Evolutionary conservation across 1,140 invertebrate species (phyloP), one percentile per base, ranked within the genome.

Genomic region (Argopecten irradians): DNA sequence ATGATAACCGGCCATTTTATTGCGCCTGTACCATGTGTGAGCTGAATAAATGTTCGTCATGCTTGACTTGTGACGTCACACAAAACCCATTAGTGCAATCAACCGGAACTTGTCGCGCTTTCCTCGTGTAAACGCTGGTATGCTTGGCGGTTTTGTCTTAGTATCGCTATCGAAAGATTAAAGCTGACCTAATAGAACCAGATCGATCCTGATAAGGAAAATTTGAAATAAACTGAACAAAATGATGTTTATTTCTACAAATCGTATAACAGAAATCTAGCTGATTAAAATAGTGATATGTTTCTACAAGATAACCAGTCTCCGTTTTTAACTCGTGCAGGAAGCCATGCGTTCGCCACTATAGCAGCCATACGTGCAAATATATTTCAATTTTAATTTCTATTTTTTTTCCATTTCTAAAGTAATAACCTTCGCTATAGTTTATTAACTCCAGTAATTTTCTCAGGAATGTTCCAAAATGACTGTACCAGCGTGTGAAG

Each of bases 341-440:
- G 55, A 71, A 71, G 28, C 55, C n/a, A 71, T 16, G 11, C 28
- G 55, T n/a, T 71, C 55, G n/a, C n/a, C n/a, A n/a, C n/a, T 28
- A 8, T n/a, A n/a, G 28, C 55, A 71, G 55, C 13, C 55, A 71
- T 71, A 71, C 55, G 16, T 71, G 55, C 55, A 71, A 71, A 71
- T 71, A 71, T 71, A 71, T 71, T 71, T 71, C 55, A 71, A 71
- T 71, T 71, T 71, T 71, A 71, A 71, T 71, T 71, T 71, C n/a
- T 28, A 71, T 71, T 28, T 71, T 71, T 71, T 39, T 71, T 71
- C n/a, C 55, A 71, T 71, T 71, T n/a, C 55, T n/a, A 71, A 71
- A 71, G 55, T 16, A 71, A 71, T 71, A 71, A 71, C 28, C n/a
- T 28, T 71, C 55, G 55, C 28, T 71, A 71, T 71, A 71, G 22